Evolutionary conservation across 2,888 invertebrate genomes (phyloP).

Genomic region (Cephus runcator): DNA sequence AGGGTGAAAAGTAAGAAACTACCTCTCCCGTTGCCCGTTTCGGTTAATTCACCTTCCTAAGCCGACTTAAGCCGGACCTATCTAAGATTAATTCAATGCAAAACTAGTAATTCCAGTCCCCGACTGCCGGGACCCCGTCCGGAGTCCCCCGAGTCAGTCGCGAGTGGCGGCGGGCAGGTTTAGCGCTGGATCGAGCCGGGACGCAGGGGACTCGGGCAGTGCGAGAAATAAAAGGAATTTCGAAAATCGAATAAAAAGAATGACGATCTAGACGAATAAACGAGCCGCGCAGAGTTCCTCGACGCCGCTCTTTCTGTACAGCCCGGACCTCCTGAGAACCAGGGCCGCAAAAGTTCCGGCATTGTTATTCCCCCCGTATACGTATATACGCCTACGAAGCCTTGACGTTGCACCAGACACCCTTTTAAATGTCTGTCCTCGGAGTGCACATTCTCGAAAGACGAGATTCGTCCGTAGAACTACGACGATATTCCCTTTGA

Average conservation of each 20-base stretch:
- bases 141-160: neutral
- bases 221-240: slow-evolving; percentile 11
- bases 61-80: neutral
- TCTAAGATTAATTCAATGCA: slow-evolving; percentile 10
- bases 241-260: slow-evolving; percentile 5
- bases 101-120: slow-evolving; percentile 11
- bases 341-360: neutral
- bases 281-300: neutral
- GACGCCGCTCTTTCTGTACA: neutral
- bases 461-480: neutral
- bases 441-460: neutral
- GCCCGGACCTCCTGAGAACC: neutral
- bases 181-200: neutral
- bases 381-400: rapidly evolving
- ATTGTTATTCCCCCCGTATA: neutral
- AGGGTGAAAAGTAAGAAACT: neutral
- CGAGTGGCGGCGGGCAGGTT: neutral
- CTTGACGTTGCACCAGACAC: neutral
- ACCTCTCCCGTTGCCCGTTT: neutral
- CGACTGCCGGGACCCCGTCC: neutral
- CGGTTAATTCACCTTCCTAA: neutral
- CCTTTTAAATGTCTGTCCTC: neutral
- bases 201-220: neutral
- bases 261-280: slow-evolving; percentile 10
- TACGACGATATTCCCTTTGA: neutral